Percentiles rank a stretch among this genome's conserved stretches.
These are phyloP conservation scores for Prunella fulvescens DNA, from an alignment of 2,113 vertebrate species.

Conservation along the genomic window DNA sequence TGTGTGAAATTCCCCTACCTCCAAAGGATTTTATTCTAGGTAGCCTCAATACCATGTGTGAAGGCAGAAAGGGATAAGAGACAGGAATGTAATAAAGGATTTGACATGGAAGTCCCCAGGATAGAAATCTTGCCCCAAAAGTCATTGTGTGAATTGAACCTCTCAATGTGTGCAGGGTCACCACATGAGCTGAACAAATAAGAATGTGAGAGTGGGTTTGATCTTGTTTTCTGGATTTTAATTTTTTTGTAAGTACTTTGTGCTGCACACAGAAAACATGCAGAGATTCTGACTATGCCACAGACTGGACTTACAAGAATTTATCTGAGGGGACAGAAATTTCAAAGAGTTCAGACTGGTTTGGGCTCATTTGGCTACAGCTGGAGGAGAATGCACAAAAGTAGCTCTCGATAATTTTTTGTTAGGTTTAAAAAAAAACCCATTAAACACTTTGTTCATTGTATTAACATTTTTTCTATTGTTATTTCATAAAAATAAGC, in stretches of 20 bases:
- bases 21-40: neutral
- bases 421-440: neutral
- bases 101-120: neutral
- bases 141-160: neutral
- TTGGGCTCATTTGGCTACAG: neutral
- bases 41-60: neutral
- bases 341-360: neutral
- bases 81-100: neutral
- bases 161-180: neutral
- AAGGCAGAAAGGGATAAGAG: neutral
- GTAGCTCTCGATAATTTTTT: neutral
- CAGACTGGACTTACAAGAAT: neutral
- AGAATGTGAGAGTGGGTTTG: neutral
- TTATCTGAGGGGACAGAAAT: neutral
- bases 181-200: accelerated
- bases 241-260: neutral
- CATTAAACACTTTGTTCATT: neutral
- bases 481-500: neutral
- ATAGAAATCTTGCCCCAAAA: neutral
- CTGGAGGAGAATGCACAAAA: neutral
- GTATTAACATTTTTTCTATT: neutral
- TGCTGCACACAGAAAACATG: neutral
- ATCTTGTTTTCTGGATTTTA: neutral
- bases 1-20: neutral
- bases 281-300: neutral